Base-by-base conservation (phyloP, 1,140 invertebrate species). In the Polypedilum vanderplanki region DNA sequence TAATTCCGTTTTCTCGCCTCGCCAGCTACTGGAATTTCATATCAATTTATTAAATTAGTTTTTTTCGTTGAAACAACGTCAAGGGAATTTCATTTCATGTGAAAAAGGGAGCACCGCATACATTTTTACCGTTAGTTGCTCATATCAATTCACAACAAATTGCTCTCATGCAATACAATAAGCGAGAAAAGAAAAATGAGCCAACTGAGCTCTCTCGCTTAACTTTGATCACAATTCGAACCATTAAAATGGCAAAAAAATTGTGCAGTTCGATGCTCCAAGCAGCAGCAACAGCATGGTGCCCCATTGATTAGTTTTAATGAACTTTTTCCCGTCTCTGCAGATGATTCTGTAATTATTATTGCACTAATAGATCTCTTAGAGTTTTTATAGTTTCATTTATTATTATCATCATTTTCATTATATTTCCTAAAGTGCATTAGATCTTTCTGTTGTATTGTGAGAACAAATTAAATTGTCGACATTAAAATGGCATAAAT, bases 1-100 rank as follows among this genome's bases (percentile, higher is more conserved):
- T 46, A 15, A 8, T 46, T 10, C 41, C 15, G 41, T 46, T 46
- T 46, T 8, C 9, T 41, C 8, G 41, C 15, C 9, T 46, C 41
- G 15, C 8, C 1, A 1, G 1, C 41, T 10, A 10, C 41, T 7
- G 64, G 64, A 67, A 67, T 67, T 67, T 67, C n/a, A 67, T 67
- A 67, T 67, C 18, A 17, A 67, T 67, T 67, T 67, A 67, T 67
- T 67, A 67, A 67, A 67, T 67, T 67, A 67, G 64, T 67, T 67
- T 67, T 46, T 46, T 46, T 46, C 41, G 41, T 8, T 2, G n/a
- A 46, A 46, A 46, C 9, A 15, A 15, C 9, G 15, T 46, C 9
- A 46, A 46, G 41, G 41, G 41, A 46, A 46, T 15, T 10, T 46
- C n/a, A n/a, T n/a, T 46, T 46, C 9, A 46, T 46, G 41, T 10